Conservation (phyloP, 2,113 vertebrate species). For the Crotophaga sulcirostris region DNA sequence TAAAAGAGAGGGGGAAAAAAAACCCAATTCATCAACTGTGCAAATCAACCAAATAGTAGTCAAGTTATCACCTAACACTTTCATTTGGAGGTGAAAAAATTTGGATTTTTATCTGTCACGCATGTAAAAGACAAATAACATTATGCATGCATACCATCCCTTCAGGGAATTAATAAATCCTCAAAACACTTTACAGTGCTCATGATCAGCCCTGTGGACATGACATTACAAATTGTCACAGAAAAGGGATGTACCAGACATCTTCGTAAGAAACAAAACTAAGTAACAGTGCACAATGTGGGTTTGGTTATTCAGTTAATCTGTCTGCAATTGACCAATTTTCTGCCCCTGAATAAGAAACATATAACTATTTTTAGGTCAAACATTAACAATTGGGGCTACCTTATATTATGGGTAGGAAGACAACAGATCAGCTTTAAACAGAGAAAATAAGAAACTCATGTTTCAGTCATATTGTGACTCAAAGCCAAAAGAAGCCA, state of each 20-base stretch:
- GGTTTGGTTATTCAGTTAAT: slow-evolving; percentile 49
- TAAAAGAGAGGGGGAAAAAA: neutral
- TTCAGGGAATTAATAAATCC: neutral
- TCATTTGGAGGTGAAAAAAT: neutral
- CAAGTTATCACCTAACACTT: neutral
- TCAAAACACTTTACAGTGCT: neutral
- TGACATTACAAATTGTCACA: neutral
- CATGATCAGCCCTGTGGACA: neutral
- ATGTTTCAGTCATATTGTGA: slow-evolving; percentile 40
- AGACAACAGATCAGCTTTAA: slow-evolving; percentile 13
- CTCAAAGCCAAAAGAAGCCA: slow-evolving; percentile 37
- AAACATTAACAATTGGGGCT: neutral
- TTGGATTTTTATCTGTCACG: neutral
- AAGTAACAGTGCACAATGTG: slow-evolving; percentile 6
- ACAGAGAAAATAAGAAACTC: slow-evolving; percentile 45
- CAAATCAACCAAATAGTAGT: neutral
- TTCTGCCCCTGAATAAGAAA: slow-evolving; percentile 36
- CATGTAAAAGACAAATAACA: neutral
- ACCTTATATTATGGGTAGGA: slow-evolving; percentile 39
- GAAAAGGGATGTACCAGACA: neutral
- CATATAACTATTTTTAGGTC: neutral
- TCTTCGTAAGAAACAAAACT: neutral
- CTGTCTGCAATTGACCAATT: slow-evolving; percentile 35
- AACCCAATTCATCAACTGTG: rapidly evolving
- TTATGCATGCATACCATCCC: no score